Evolutionary conservation across 2,113 vertebrate genomes (phyloP).

Genomic region (Oxygymnocypris stewartii): DNA sequence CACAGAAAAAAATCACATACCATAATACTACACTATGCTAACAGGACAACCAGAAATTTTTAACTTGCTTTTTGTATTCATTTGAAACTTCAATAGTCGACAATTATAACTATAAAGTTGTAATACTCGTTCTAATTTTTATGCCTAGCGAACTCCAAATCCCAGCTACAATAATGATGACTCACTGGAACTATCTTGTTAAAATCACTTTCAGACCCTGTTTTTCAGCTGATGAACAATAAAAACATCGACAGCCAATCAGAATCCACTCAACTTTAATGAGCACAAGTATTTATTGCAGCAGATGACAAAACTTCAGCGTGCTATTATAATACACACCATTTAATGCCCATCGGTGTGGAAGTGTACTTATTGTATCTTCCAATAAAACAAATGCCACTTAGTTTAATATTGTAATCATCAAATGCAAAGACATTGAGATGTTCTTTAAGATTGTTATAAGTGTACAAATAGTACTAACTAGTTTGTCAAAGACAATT

Average conservation of each 20-base stretch:
- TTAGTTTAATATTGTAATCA: not conserved
- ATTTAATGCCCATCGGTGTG: too few relatives aligned
- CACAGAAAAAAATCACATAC: not conserved
- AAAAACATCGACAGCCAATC: not conserved
- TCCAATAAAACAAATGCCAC: not conserved
- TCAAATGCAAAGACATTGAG: too few relatives aligned
- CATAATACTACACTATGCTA: not conserved
- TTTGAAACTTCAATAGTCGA: not conserved
- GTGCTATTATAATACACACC: too few relatives aligned
- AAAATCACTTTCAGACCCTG: not conserved
- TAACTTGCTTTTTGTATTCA: not conserved
- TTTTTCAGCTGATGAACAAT: not conserved
- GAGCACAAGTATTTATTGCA: not conserved
- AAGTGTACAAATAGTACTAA: too few relatives aligned
- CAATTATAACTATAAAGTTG: not conserved
- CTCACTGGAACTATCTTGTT: not conserved
- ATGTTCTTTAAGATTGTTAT: too few relatives aligned
- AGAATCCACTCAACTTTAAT: not conserved
- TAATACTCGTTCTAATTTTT: too few relatives aligned
- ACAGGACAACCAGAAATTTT: not conserved
- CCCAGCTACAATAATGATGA: too few relatives aligned
- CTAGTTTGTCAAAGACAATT: not conserved
- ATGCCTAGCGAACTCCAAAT: too few relatives aligned
- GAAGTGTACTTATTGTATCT: too few relatives aligned
- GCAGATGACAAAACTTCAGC: too few relatives aligned